Percentiles rank a stretch among this genome's conserved stretches.
Conservation (phyloP, 2,797 vertebrate species). For the Alca torda region DNA sequence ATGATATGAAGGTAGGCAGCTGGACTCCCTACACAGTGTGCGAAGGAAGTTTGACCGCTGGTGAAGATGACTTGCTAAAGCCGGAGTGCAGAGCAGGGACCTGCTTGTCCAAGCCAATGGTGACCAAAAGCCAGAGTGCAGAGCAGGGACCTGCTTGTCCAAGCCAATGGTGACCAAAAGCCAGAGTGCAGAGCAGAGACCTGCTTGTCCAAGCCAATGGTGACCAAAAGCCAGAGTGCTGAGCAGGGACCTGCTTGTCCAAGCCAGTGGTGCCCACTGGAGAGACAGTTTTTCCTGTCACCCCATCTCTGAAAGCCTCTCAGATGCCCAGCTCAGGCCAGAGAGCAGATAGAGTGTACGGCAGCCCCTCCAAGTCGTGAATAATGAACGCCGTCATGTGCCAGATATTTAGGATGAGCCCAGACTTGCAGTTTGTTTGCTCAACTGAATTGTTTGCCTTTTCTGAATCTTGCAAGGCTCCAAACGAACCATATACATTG, state of each 20-base stretch:
- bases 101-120: neutral
- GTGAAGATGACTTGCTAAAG: neutral
- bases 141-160: neutral
- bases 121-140: neutral
- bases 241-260: neutral
- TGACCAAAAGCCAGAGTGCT: neutral
- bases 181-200: neutral
- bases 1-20: neutral
- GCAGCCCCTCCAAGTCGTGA: neutral
- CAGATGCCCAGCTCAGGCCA: neutral
- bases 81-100: neutral
- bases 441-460: neutral
- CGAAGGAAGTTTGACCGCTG: neutral
- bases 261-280: neutral
- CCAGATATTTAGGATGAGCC: neutral
- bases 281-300: neutral
- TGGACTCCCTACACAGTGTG: accelerated
- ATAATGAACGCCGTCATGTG: neutral
- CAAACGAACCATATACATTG: neutral
- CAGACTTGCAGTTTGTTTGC: neutral
- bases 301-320: neutral
- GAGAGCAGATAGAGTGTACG: neutral
- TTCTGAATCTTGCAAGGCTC: conserved; percentile 27
- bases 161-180: neutral
- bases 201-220: neutral